Conservation (phyloP, 1,140 invertebrate species). For the Bilobella aurantiaca region DNA sequence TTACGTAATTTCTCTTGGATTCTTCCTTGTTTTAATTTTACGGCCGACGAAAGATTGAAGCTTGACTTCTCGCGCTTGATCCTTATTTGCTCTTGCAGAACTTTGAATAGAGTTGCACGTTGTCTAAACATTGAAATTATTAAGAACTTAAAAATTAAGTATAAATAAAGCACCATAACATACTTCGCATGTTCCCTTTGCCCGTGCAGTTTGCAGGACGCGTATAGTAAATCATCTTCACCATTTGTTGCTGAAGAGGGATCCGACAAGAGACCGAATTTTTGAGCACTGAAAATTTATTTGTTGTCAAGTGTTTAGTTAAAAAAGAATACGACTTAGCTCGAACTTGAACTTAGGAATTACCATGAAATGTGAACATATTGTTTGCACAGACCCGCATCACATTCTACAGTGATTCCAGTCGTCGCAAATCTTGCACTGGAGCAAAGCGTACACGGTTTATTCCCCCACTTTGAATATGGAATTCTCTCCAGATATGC, state of each 20-base stretch:
- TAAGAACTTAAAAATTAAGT: neutral
- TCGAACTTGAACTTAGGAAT: constrained; percentile 19
- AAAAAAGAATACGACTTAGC: constrained; percentile 8
- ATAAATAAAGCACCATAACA: neutral
- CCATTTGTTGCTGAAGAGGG: constrained; percentile 55
- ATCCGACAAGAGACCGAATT: constrained; percentile 81
- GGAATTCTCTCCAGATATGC: constrained; percentile 88
- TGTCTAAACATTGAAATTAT: constrained; percentile 36
- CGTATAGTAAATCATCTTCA: constrained; percentile 93
- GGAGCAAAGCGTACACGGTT: constrained; percentile 73
- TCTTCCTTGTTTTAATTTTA: constrained; percentile 15
- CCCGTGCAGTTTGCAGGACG: constrained; percentile 86
- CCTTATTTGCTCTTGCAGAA: constrained; percentile 65
- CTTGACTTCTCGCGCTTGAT: constrained; percentile 59
- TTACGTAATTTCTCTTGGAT: constrained; percentile 54
- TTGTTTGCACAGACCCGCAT: constrained; percentile 93
- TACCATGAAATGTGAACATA: constrained; percentile 97
- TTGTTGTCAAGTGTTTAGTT: neutral
- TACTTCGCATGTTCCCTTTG: constrained; percentile 50
- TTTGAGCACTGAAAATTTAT: constrained; percentile 64
- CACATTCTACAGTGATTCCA: constrained; percentile 90
- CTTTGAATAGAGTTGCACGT: constrained; percentile 76
- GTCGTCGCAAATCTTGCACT: constrained; percentile 75
- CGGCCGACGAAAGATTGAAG: constrained; percentile 1
- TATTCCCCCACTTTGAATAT: constrained; percentile 87